Evolutionary conservation across 2,888 invertebrate species (phyloP).

Genomic region (Xestia xanthographa): DNA sequence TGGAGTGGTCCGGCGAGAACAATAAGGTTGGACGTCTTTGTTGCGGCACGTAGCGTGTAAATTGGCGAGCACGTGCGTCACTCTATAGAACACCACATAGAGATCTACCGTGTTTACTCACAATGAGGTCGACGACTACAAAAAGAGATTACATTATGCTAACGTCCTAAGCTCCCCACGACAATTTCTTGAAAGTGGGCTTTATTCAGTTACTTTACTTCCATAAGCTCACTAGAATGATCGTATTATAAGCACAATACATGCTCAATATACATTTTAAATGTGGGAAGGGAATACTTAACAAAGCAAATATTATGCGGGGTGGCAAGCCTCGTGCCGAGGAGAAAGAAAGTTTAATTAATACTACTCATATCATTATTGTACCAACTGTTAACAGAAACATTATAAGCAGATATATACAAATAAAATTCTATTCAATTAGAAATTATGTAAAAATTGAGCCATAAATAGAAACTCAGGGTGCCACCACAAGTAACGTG

Average conservation of each 20-base stretch:
- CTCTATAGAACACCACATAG: constrained; percentile 55
- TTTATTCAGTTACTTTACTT: constrained; percentile 46
- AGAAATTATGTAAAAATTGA: constrained; percentile 14
- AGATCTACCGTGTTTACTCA: constrained; percentile 68
- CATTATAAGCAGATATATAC: neutral
- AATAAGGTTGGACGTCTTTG: constrained; percentile 80
- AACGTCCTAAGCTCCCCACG: constrained; percentile 50
- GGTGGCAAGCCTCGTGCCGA: neutral
- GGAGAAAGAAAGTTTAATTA: neutral
- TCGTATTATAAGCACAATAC: constrained; percentile 32
- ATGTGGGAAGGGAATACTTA: constrained; percentile 1
- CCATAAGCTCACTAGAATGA: constrained; percentile 38
- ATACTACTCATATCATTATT: neutral
- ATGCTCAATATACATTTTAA: constrained; percentile 25
- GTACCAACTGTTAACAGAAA: neutral
- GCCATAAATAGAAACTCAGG: constrained; percentile 65
- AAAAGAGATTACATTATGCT: constrained; percentile 71
- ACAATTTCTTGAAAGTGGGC: constrained; percentile 53
- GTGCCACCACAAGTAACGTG: constrained; percentile 68
- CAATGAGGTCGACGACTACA: constrained; percentile 71
- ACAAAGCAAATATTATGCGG: constrained; percentile 10
- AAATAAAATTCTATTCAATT: neutral
- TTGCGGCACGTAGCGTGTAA: constrained; percentile 79
- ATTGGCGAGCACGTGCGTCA: constrained; percentile 79
- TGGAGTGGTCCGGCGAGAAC: constrained; percentile 75